Percentiles rank a stretch among this genome's conserved stretches.
phyloP scores from a whole-genome alignment of 2,113 vertebrate genomes.

The Hippocampus mohnikei region DNA sequence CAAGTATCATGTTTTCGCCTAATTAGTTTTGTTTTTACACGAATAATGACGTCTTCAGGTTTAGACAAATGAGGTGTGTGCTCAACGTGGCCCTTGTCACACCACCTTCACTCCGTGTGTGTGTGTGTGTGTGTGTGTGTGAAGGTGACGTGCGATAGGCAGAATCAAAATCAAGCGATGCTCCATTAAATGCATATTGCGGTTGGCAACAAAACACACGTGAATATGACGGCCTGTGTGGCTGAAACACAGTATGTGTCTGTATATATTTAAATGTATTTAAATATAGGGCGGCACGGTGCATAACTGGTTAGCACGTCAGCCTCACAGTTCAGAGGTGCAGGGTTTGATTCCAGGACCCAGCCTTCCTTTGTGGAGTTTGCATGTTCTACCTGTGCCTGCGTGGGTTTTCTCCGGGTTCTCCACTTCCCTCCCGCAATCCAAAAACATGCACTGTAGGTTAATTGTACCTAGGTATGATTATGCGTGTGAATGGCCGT shows the following conservation, averaged over 20 bases:
- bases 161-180: conserved; percentile 60
- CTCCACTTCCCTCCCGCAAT: no score
- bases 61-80: conserved; percentile 15
- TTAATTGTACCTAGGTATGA: no score
- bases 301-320: no score
- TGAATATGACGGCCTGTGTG: conserved; percentile 40
- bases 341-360: no score
- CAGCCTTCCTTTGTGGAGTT: no score
- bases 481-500: no score
- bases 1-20: neutral
- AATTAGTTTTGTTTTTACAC: neutral
- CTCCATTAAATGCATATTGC: conserved; percentile 50
- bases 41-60: neutral
- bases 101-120: neutral
- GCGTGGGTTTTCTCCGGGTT: no score
- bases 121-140: conserved; percentile 5
- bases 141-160: conserved; percentile 34
- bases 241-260: neutral
- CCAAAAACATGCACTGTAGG: no score
- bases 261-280: neutral
- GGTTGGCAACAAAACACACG: conserved; percentile 57
- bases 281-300: no score
- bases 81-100: neutral
- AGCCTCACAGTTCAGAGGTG: no score
- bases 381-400: no score